Evolutionary conservation across 2,888 invertebrate genomes (phyloP).

Genomic region (Ditula angustiorana): DNA sequence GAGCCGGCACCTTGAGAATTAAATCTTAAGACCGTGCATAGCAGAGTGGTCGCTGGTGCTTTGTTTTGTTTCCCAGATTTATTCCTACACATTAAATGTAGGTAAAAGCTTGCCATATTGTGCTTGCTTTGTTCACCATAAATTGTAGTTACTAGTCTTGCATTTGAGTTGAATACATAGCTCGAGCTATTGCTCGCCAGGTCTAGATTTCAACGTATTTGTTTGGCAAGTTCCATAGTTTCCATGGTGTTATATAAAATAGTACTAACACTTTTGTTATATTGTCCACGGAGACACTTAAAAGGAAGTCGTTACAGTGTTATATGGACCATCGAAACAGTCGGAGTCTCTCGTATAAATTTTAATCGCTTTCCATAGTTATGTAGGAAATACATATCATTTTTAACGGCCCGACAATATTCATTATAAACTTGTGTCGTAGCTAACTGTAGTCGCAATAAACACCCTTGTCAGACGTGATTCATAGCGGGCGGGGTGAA

Average conservation of each 20-base stretch:
- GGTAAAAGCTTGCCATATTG: constrained; percentile 23
- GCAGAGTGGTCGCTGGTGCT: constrained; percentile 5
- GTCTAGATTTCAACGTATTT: neutral
- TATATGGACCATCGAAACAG: constrained; percentile 66
- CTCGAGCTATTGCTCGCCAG: neutral
- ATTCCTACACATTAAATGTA: constrained; percentile 13
- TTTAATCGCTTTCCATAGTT: constrained; percentile 66
- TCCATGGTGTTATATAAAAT: constrained; percentile 39
- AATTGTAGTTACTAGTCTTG: neutral
- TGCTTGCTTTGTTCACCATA: constrained; percentile 9
- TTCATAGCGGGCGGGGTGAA: neutral
- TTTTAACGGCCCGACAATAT: constrained; percentile 68
- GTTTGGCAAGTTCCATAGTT: neutral
- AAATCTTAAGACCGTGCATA: constrained; percentile 19
- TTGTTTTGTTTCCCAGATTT: constrained; percentile 12
- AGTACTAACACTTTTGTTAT: constrained; percentile 45
- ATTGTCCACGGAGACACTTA: constrained; percentile 55
- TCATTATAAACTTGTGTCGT: constrained; percentile 40
- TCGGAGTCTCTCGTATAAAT: constrained; percentile 65
- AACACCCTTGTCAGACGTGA: constrained; percentile 3
- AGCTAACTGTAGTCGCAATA: neutral
- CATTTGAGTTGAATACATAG: neutral
- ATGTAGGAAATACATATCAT: constrained; percentile 70
- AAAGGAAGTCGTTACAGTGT: constrained; percentile 68
- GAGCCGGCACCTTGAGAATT: constrained; percentile 18